These are phyloP conservation scores for Ditylenchus dipsaci DNA, from an alignment of 1,140 invertebrate species.

Conservation along the genomic window DNA sequence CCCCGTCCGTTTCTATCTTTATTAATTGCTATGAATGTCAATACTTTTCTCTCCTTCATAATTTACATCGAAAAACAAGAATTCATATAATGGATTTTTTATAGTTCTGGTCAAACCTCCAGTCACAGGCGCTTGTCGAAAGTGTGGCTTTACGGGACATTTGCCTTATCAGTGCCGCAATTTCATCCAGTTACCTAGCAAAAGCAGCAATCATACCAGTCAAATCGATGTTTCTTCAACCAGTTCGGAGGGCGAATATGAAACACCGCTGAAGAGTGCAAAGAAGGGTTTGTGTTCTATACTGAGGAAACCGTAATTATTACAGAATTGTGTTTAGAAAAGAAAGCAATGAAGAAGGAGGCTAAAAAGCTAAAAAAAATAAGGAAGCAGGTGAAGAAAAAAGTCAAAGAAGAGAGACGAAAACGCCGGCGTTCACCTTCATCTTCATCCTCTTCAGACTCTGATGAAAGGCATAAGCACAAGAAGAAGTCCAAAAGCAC, in stretches of 20 bases:
- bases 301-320: neutral
- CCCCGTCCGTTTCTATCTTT: too few species aligned
- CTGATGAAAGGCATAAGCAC: neutral
- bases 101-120: constrained; percentile 22
- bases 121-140: constrained; percentile 28
- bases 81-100: too few species aligned
- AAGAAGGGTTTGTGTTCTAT: constrained; percentile 18
- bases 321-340: neutral
- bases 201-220: constrained; percentile 12
- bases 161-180: constrained; percentile 33
- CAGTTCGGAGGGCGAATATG: constrained; percentile 32
- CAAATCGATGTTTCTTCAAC: constrained; percentile 32
- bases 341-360: constrained; percentile 26
- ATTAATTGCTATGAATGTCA: too few species aligned
- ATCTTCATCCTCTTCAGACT: neutral
- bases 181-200: constrained; percentile 29
- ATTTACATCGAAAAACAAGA: too few species aligned
- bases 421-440: constrained; percentile 18
- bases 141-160: constrained; percentile 34
- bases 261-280: constrained; percentile 24
- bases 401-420: constrained; percentile 18
- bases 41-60: too few species aligned
- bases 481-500: neutral
- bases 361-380: constrained; percentile 20
- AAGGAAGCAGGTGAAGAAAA: constrained; percentile 20